Base-by-base conservation (phyloP, 2,113 vertebrate genomes). In the Barbus barbus region DNA sequence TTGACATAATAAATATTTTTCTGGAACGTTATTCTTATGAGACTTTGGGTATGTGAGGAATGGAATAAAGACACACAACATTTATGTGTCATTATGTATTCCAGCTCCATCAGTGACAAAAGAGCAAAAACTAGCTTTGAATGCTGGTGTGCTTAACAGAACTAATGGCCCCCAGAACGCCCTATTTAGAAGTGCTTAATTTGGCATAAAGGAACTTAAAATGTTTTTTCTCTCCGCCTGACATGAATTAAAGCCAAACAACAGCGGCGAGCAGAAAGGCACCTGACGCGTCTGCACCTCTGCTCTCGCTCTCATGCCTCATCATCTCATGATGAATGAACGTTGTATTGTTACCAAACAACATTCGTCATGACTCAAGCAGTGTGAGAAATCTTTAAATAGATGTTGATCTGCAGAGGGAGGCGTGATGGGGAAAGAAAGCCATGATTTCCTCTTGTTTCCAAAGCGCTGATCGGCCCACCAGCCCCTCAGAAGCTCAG, bases 241-340 rank as follows among this genome's bases (percentile, higher is more conserved):
- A 86, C 86, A 86, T 90, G 87, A 90, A 88, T 92, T 88, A 91
- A 92, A 86, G 71, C 20, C 88, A 91, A 86, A 81, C 89, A 93
- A 91, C 78, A 74, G 85, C 87, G 58, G 83, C 84, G 81, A 90
- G 83, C 82, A 90, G 89, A 89, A 86, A 87, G 53, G 88, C 87
- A 86, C 83, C 82, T 75, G 90, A 90, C 79, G 82, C 65, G 0
- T 56, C 33, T 86, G 83, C 81, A 81, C 84, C 86, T 61, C 3
- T 84, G 85, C 92, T 92, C 89, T 71, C 83, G 84, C 91, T 86
- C 86, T 82, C 84, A 88, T 90, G 85, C 76, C 89, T 85, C 92
- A 85, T 90, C 90, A 18, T 91, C 88, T 88, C 53, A 67, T 91
- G 92, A 90, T 89, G 84, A 88, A 81, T 84, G 87, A 90, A 89